Base-by-base conservation (phyloP, 2,113 vertebrate genomes). In the Lycaon pictus region DNA sequence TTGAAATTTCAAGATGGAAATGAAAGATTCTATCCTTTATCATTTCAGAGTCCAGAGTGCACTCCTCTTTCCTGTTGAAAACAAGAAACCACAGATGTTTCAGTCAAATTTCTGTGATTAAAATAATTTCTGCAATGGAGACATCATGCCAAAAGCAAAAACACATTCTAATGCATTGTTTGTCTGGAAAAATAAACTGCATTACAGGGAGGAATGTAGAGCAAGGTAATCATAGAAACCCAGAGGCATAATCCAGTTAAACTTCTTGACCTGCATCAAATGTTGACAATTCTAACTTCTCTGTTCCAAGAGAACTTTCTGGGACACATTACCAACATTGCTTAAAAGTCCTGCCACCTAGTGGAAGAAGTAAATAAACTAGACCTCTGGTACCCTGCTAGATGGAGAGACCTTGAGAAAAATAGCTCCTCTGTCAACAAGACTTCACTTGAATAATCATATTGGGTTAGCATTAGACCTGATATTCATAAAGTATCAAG, bases 341-440 rank as follows among this genome's bases (percentile, higher is more conserved):
- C 93, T 96, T 98, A 23, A 69, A 96, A 95, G 97, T 97, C 8
- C 15, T 97, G 98, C 96, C 97, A 98, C 96, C 98, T 98, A 97
- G 97, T 97, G 98, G 98, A 97, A 87, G 79, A 69, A 5, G 22
- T 51, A 71, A 95, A 87, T 79, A 71, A 56, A 12, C 60, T 53
- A 85, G 90, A 48, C 37, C 65, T 88, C 60, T 11, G 80, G 69
- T 95, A 93, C 60, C 37, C 71, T 62, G 11, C 13, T 35, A 12
- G 16, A 85, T 27, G 58, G 37, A 93, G 48, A 88, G n/a, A 55
- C 11, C 65, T 65, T 69, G 29, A 67, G 82, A 53, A 96, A 84
- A 96, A 35, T 16, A 74, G 11, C n/a, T 79, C 60, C 60, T 88
- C 35, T 74, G 19, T 65, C 60, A 53, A 53, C 25, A 94, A 93